Percentiles rank a stretch among this genome's conserved stretches.
Evolutionary conservation across 2,888 invertebrate genomes (phyloP).

Genomic region (Plagodis dolabraria): DNA sequence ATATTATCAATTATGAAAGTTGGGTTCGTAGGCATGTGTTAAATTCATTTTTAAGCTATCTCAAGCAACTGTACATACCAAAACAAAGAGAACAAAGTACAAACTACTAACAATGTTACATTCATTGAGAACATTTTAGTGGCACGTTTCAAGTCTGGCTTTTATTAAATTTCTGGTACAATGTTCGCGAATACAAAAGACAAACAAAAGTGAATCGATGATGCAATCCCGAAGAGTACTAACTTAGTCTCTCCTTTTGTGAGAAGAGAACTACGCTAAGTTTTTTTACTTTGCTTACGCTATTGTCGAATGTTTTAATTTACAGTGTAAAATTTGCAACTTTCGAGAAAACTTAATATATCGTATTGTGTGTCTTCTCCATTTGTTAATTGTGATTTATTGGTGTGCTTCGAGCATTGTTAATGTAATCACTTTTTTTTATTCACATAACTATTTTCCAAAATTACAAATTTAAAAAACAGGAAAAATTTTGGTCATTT

Average conservation of each 20-base stretch:
- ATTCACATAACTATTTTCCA: too few species aligned
- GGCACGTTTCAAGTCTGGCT: constrained; percentile 16
- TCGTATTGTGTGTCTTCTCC: too few species aligned
- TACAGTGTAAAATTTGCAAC: constrained; percentile 4
- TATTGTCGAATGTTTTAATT: constrained; percentile 14
- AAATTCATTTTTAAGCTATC: not conserved
- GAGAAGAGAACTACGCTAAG: constrained; percentile 26
- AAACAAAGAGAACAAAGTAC: constrained; percentile 4
- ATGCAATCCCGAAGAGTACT: constrained; percentile 36
- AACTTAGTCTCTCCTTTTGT: constrained; percentile 46
- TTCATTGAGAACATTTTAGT: constrained; percentile 18
- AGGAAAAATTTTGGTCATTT: too few species aligned
- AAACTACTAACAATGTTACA: constrained; percentile 20
- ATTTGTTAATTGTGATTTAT: too few species aligned
- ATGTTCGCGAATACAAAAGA: constrained; percentile 21
- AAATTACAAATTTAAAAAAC: too few species aligned
- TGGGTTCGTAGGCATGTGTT: not conserved
- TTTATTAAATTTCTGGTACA: constrained; percentile 23
- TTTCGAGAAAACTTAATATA: not conserved
- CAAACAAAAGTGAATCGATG: constrained; percentile 44
- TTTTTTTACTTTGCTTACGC: constrained; percentile 3
- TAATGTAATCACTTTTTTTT: too few species aligned
- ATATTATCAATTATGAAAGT: not conserved
- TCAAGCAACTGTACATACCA: not conserved
- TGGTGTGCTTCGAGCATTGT: too few species aligned